Conservation (phyloP, 1,140 invertebrate genomes). For the Carposina sasakii region DNA sequence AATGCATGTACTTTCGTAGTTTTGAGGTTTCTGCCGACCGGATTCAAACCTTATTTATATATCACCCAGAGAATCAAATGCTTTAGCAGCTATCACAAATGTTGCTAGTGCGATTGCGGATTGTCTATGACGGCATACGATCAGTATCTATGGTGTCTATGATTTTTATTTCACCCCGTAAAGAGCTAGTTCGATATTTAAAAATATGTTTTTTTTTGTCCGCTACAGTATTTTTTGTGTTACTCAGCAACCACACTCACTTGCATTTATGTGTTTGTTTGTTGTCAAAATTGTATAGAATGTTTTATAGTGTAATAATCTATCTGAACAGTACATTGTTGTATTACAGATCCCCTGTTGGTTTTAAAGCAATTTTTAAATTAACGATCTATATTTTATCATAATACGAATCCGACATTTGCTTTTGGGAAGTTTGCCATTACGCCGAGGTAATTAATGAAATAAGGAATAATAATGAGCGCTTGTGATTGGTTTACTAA, state of each 20-base stretch:
- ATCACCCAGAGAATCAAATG: too few species aligned
- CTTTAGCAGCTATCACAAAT: too few species aligned
- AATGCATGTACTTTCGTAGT: too few species aligned
- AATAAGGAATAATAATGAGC: constrained; percentile 34
- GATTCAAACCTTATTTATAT: too few species aligned
- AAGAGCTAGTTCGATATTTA: neutral
- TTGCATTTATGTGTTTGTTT: constrained; percentile 63
- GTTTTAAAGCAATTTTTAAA: constrained; percentile 25
- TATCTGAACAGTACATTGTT: too few species aligned
- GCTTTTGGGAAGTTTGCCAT: constrained; percentile 62
- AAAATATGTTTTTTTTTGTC: constrained; percentile 17
- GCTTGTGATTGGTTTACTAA: constrained; percentile 72
- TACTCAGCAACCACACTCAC: constrained; percentile 66
- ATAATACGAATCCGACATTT: constrained; percentile 62
- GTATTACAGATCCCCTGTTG: too few species aligned
- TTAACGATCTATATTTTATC: constrained; percentile 13
- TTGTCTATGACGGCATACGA: constrained; percentile 42
- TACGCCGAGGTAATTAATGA: constrained; percentile 30
- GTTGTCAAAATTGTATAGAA: constrained; percentile 16
- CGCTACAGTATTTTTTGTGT: constrained; percentile 61
- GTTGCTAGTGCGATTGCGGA: too few species aligned
- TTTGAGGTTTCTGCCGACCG: constrained; percentile 48
- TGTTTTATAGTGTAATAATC: constrained; percentile 23
- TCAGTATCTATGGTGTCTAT: constrained; percentile 50
- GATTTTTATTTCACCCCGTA: constrained; percentile 1